Evolutionary conservation across 2,113 vertebrate genomes (phyloP).

Genomic region (Chaetops frenatus): DNA sequence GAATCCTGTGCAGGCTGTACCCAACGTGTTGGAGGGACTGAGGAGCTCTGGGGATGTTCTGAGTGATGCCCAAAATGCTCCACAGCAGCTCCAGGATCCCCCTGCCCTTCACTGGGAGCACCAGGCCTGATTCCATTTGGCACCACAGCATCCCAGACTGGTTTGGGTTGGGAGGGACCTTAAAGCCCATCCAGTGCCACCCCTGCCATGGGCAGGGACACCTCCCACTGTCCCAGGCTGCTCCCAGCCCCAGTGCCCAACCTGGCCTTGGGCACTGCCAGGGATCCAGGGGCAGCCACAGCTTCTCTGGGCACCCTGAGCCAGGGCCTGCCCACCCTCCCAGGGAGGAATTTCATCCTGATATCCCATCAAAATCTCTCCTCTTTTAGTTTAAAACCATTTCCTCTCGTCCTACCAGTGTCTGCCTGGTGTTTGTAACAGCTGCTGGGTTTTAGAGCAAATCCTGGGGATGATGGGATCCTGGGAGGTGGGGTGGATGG

Average conservation of each 20-base stretch:
- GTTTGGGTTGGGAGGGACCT: rapidly evolving
- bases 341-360: background rate
- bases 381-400: background rate
- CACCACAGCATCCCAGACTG: background rate
- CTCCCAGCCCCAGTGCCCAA: background rate
- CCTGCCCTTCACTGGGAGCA: background rate
- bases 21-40: rapidly evolving
- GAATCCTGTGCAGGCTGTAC: background rate
- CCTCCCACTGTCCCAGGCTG: background rate
- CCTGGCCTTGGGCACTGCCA: background rate
- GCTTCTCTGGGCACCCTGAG: background rate
- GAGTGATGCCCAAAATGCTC: background rate
- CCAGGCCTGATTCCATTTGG: background rate
- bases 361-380: background rate
- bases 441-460: background rate
- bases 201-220: background rate
- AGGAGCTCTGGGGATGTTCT: background rate
- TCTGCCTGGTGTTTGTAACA: background rate
- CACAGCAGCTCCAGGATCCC: background rate
- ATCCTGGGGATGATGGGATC: background rate
- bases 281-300: background rate
- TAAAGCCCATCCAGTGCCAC: rapidly evolving
- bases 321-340: background rate
- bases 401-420: background rate
- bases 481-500: background rate